Evolutionary conservation across 2,113 vertebrate genomes (phyloP).

Genomic region (Mobula birostris): DNA sequence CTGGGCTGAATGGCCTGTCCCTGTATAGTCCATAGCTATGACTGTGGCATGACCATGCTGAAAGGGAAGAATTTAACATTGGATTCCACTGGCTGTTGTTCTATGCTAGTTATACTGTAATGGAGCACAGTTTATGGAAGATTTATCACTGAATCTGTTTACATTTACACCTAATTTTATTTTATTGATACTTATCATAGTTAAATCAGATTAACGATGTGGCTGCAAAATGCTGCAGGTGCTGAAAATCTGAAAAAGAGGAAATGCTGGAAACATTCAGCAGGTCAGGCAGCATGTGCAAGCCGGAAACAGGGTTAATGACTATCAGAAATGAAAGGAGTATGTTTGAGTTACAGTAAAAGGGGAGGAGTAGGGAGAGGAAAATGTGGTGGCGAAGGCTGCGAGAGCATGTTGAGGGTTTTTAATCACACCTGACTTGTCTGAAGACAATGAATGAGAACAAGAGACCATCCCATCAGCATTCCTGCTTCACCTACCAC

Average conservation of each 20-base stretch:
- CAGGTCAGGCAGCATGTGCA: background rate
- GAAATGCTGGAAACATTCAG: background rate
- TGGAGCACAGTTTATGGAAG: background rate
- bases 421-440: too few species aligned
- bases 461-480: too few species aligned
- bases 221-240: background rate
- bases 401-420: too few species aligned
- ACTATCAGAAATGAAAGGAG: background rate
- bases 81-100: background rate
- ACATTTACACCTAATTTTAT: slow-evolving; percentile 1
- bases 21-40: background rate
- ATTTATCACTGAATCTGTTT: background rate
- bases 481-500: too few species aligned
- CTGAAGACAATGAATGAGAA: too few species aligned
- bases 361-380: too few species aligned
- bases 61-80: background rate
- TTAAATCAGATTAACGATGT: background rate
- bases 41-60: background rate
- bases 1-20: too few species aligned
- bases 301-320: background rate
- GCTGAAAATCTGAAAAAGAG: background rate
- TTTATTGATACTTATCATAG: background rate
- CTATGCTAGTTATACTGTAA: background rate
- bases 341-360: background rate
- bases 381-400: too few species aligned